Percentiles rank a stretch among this genome's conserved stretches.
Conservation (phyloP, 2,888 invertebrate species). For the Cactoblastis cactorum region DNA sequence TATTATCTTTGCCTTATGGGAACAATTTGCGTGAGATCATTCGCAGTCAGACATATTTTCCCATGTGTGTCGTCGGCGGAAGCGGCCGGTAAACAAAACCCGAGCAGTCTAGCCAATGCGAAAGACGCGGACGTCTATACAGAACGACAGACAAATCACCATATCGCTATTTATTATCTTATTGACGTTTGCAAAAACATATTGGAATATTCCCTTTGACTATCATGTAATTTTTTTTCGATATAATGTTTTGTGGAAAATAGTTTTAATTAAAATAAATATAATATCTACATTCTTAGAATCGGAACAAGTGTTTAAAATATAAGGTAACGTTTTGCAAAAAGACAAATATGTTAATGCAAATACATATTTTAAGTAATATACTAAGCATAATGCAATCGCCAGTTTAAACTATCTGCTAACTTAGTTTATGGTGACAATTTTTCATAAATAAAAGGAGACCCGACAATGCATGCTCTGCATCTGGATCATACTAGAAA, state of each 20-base stretch:
- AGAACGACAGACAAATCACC: conserved; percentile 2
- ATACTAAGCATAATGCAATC: no score
- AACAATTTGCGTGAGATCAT: background rate
- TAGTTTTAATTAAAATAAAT: background rate
- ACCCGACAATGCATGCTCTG: no score
- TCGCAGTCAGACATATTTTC: conserved; percentile 14
- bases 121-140: conserved; percentile 18
- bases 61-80: conserved; percentile 36
- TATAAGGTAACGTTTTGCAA: no score
- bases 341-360: no score
- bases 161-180: conserved; percentile 8
- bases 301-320: background rate
- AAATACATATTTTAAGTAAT: no score
- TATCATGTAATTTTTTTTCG: background rate
- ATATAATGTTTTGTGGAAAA: background rate
- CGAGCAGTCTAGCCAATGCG: conserved; percentile 53
- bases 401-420: no score
- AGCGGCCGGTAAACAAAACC: conserved; percentile 51
- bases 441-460: no score
- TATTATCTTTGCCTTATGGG: no score
- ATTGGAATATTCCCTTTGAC: background rate
- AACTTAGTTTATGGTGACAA: no score
- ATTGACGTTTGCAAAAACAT: background rate
- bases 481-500: no score
- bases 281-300: background rate